phyloP scores from a whole-genome alignment of 2,797 vertebrate species.

The Coranthus polyacanthus region DNA sequence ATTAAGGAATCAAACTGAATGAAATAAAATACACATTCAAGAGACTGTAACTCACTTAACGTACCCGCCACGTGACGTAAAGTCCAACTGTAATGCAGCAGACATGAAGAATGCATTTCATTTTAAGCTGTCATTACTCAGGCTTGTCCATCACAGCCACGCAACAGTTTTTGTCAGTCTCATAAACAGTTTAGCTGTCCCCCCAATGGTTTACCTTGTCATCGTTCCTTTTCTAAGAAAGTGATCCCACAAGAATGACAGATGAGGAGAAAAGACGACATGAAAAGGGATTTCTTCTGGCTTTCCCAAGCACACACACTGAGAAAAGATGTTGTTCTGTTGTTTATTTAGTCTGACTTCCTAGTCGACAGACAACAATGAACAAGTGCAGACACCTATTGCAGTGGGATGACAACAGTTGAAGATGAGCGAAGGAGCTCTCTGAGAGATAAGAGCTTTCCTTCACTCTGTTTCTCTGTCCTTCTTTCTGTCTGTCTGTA shows the following conservation, averaged over 20 bases:
- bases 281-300: conserved; percentile 66
- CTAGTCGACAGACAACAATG: conserved; percentile 72
- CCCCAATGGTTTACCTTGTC: conserved; percentile 66
- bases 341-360: conserved; percentile 75
- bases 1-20: neutral
- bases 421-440: conserved; percentile 73
- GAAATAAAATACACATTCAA: neutral
- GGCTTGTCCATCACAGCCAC: conserved; percentile 68
- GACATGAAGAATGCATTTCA: conserved; percentile 60
- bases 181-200: conserved; percentile 73
- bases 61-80: conserved; percentile 35
- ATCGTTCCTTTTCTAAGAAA: conserved; percentile 68
- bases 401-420: conserved; percentile 75
- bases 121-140: conserved; percentile 61
- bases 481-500: conserved; percentile 40
- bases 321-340: conserved; percentile 59
- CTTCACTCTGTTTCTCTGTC: conserved; percentile 46
- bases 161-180: conserved; percentile 70
- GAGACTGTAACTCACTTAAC: conserved; percentile 4
- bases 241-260: conserved; percentile 73
- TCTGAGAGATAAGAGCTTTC: conserved; percentile 67
- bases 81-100: conserved; percentile 38
- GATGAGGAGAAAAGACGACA: conserved; percentile 70
- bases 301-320: conserved; percentile 64
- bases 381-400: conserved; percentile 73